These are phyloP conservation scores for Gerris lacustris DNA, from an alignment of 2,888 invertebrate genomes.

Conservation along the genomic window DNA sequence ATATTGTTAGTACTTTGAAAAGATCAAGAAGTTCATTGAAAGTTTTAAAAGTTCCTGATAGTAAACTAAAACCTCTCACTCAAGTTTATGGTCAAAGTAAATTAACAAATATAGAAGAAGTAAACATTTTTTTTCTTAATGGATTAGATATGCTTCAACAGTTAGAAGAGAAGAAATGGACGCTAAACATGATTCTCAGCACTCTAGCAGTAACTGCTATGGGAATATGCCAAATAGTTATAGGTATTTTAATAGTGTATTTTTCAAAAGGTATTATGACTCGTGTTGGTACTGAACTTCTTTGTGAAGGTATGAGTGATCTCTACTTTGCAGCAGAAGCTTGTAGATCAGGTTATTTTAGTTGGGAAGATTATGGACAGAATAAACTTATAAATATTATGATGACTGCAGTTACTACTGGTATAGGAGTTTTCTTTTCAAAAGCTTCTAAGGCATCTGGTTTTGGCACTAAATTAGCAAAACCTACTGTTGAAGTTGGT, in stretches of 20 bases:
- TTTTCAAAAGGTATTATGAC: conserved; percentile 14
- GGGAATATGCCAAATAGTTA: conserved; percentile 11
- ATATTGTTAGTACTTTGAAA: neutral
- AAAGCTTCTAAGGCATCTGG: neutral
- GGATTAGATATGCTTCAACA: conserved; percentile 27
- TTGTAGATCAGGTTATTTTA: conserved; percentile 25
- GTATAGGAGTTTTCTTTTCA: neutral
- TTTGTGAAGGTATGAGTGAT: conserved; percentile 31
- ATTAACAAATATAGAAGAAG: conserved; percentile 21
- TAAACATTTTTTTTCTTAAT: conserved; percentile 27
- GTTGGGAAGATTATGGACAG: conserved; percentile 26
- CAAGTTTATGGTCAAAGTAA: neutral
- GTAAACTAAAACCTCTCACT: neutral
- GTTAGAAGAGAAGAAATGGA: conserved; percentile 28
- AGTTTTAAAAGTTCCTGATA: neutral
- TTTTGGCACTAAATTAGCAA: neutral
- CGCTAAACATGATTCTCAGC: conserved; percentile 24
- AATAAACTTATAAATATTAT: conserved; percentile 25
- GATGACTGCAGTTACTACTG: conserved; percentile 13
- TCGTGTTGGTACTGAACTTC: conserved; percentile 25
- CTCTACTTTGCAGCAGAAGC: conserved; percentile 27
- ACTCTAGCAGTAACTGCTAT: conserved; percentile 20
- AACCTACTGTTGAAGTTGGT: neutral
- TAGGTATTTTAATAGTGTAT: neutral
- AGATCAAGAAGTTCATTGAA: neutral